phyloP scores from a whole-genome alignment of 2,888 invertebrate species.

The Lasius platythorax region DNA sequence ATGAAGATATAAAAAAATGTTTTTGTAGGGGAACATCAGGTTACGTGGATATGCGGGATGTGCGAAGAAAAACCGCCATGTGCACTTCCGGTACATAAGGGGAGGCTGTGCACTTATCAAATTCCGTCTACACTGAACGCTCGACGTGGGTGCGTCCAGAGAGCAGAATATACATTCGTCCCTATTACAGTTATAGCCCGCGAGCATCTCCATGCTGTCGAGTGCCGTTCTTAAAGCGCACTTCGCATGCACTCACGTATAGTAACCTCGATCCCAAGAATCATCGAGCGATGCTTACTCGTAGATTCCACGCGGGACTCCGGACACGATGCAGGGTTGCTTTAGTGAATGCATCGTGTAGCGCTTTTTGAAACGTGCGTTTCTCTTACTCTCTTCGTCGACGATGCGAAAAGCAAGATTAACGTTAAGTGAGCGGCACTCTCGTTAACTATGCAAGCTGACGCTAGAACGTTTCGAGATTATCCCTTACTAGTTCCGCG shows the following conservation, averaged over 20 bases:
- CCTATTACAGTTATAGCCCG: constrained; percentile 74
- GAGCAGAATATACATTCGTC: constrained; percentile 73
- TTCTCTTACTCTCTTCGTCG: constrained; percentile 13
- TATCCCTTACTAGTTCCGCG: not conserved
- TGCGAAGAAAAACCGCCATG: constrained; percentile 4
- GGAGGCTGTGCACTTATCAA: constrained; percentile 29
- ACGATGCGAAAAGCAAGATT: constrained; percentile 42
- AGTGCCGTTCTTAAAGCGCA: constrained; percentile 70
- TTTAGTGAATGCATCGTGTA: constrained; percentile 59
- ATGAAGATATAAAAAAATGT: not conserved
- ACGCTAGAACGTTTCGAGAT: constrained; percentile 29
- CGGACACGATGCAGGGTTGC: constrained; percentile 37
- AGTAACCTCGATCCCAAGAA: constrained; percentile 62
- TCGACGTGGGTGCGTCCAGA: constrained; percentile 66
- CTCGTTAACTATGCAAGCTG: constrained; percentile 39
- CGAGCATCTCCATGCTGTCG: constrained; percentile 65
- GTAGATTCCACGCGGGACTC: constrained; percentile 58
- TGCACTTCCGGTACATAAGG: not conserved
- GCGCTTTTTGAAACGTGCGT: constrained; percentile 4
- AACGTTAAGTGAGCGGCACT: constrained; percentile 32
- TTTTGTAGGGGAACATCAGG: not conserved
- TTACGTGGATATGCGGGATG: not conserved
- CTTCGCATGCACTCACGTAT: constrained; percentile 68
- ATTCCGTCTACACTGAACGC: constrained; percentile 30
- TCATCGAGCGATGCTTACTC: constrained; percentile 62